Evolutionary conservation across 2,888 invertebrate genomes (phyloP), one percentile per base, ranked within the genome.

Genomic region (Tubulanus polymorphus): DNA sequence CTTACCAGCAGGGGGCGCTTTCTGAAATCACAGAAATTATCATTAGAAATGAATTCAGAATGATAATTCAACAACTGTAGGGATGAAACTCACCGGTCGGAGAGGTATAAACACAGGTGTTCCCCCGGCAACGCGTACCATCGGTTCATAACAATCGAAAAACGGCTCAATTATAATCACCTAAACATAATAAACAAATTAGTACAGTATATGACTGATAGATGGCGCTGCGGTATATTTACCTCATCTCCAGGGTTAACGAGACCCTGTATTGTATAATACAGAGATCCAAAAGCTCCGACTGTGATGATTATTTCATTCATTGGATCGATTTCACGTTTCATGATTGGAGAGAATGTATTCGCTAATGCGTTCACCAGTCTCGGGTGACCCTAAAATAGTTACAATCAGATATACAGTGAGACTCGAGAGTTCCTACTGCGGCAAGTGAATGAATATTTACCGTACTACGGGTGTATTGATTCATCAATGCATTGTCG

Each of bases 111-210:
- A 96, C 60, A 85, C 88, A 0, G 93, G 88, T 20, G 85, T 81
- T 0, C 95, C 99, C 1, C 93, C 91, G 1, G 93, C 93, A 67
- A 87, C 86, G 64, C 83, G 85, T 15, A 95, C 89, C 90, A 97
- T 94, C 1, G 94, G 93, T 65, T 90, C 91, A 73, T 99, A 99
- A 74, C 96, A 97, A 80, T 99, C 99, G 75, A 94, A 99, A 81
- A 88, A 97, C 0, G 99, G 99, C 77, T 99, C 99, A 63, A 99
- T 93, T 26, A 99, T 91, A 58, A 97, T 93, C 55, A 93, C 94
- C 82, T 95, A 64, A 10, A 67, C 62, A 50, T 27, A 27, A 51
- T 5, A n/a, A n/a, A n/a, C n/a, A n/a, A n/a, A n/a, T n/a, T n/a
- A n/a, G n/a, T n/a, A n/a, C n/a, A n/a, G n/a, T n/a, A n/a, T n/a